These are phyloP conservation scores for Hucho hucho DNA, from an alignment of 2,113 vertebrate species.

Conservation along the genomic window DNA sequence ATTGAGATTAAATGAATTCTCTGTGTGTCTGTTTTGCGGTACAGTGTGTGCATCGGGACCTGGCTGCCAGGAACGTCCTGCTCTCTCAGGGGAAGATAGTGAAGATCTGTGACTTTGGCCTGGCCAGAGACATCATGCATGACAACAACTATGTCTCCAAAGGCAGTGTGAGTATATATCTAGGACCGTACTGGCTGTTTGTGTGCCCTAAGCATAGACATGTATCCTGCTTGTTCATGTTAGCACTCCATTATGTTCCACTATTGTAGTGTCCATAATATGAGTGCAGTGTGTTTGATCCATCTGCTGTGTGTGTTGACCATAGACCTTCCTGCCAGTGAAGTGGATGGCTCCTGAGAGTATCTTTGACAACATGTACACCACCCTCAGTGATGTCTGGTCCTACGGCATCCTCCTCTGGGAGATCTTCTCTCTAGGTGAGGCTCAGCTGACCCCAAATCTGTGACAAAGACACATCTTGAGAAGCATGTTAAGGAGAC, in stretches of 20 bases:
- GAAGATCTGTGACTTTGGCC: constrained; percentile 98
- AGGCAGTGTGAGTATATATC: constrained; percentile 85
- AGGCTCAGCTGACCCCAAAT: too few relatives aligned
- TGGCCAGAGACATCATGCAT: constrained; percentile 99
- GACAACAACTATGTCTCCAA: constrained; percentile 99
- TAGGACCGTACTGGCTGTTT: background rate
- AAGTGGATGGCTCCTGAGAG: constrained; percentile 99
- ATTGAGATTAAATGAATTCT: too few relatives aligned
- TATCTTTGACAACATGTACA: constrained; percentile 98
- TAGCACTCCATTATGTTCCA: background rate
- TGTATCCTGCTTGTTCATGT: background rate
- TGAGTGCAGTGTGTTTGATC: background rate
- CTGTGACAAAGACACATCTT: too few relatives aligned
- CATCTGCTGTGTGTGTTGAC: too few relatives aligned
- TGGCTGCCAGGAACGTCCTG: constrained; percentile 97
- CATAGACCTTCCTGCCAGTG: constrained; percentile 94
- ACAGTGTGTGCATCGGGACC: constrained; percentile 95
- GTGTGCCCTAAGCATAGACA: too few relatives aligned
- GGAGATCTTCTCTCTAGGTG: constrained; percentile 99
- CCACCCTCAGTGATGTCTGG: constrained; percentile 96
- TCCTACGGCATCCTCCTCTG: constrained; percentile 96
- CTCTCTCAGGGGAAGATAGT: constrained; percentile 97
- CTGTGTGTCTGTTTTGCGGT: background rate
- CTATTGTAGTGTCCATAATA: background rate
- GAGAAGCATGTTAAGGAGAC: too few relatives aligned